Evolutionary conservation across 2,888 invertebrate genomes (phyloP), one percentile per base, ranked within the genome.

Genomic region (Therioaphis trifolii): DNA sequence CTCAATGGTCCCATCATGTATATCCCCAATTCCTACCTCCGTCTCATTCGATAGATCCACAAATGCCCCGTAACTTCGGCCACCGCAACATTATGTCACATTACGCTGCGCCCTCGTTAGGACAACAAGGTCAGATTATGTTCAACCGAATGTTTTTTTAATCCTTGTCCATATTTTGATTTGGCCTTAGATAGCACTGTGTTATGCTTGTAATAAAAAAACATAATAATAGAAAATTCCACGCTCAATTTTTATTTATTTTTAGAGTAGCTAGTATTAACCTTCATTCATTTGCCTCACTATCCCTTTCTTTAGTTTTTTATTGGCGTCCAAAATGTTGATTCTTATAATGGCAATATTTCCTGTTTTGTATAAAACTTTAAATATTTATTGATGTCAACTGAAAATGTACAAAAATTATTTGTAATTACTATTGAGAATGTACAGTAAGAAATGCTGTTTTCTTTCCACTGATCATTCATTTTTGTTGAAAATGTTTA

Each of bases 1-100:
- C 96, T 87, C 96, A 96, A 91, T 96, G 96, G 96, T 96, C 96
- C 88, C 96, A 96, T 91, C 96, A 96, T 91, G 95, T 96, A 88
- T 95, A 96, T 90, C 96, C 96, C 88, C 96, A 96, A 92, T 96
- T 96, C 92, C 92, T 96, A 90, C 95, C 96, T 88, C 95, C 95
- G 89, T 94, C 95, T 90, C 95, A 95, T 91, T 87, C 91, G 88
- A 82, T 82, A 63, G 82, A 82, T 72, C 82, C 82, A 74, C 82
- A 82, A 82, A 82, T 82, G 82, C 82, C 82, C 82, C 82, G 63
- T 82, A 82, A 63, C 72, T 82, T 82, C 72, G 72, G 82, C 24
- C 82, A 82, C 55, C 82, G 82, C 82, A 82, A 82, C 72, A 82
- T 82, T 72, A 82, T 82, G 82, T 82, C 82, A 82, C 82, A 82